Conservation (phyloP, 2,113 vertebrate genomes). For the Dendrocopos noguchii region DNA sequence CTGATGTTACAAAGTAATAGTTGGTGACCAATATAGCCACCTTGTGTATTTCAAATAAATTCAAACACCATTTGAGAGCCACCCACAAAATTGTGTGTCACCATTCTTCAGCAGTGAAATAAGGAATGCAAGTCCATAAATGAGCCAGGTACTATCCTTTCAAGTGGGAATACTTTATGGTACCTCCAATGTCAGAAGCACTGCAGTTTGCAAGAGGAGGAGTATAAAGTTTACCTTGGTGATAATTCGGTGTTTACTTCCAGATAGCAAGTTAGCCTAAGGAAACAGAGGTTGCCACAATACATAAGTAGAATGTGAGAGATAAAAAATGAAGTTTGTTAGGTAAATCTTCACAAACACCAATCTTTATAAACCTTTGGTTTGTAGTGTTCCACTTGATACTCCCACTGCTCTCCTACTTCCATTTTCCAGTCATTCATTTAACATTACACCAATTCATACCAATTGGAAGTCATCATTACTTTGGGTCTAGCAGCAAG, state of each 20-base stretch:
- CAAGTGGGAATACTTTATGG: neutral
- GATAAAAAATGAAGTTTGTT: neutral
- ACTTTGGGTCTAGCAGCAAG: neutral
- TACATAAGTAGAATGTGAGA: neutral
- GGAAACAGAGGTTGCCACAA: slow-evolving; percentile 12
- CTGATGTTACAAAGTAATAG: neutral
- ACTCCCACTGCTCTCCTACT: neutral
- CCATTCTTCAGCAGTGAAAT: neutral
- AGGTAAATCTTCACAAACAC: neutral
- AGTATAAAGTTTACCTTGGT: neutral
- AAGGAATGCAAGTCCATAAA: slow-evolving; percentile 28
- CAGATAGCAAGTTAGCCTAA: slow-evolving; percentile 19
- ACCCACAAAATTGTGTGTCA: neutral
- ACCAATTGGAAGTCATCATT: neutral
- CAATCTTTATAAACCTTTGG: neutral
- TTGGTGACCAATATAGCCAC: neutral
- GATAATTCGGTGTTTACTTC: slow-evolving; percentile 4
- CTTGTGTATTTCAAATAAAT: neutral
- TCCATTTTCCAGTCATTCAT: neutral
- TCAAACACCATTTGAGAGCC: slow-evolving; percentile 24
- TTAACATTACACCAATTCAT: neutral
- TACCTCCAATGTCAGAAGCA: neutral
- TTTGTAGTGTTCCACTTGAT: neutral
- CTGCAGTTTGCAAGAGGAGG: neutral
- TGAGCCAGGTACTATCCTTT: neutral